These are phyloP conservation scores for Neoniphon sammara DNA, from an alignment of 2,797 vertebrate genomes.

Conservation along the genomic window DNA sequence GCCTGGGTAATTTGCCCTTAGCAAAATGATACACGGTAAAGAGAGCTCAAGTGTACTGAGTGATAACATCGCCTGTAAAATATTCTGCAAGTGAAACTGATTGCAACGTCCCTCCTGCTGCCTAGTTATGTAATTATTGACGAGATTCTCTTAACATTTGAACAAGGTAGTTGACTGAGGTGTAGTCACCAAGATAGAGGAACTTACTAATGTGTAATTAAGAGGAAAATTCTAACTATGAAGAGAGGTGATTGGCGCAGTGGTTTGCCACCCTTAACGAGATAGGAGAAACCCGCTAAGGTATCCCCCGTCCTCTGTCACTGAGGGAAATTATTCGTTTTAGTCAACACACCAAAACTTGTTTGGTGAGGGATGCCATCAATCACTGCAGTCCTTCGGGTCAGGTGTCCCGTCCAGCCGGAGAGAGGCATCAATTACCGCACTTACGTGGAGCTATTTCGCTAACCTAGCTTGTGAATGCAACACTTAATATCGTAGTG, in stretches of 20 bases:
- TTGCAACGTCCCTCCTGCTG: not conserved
- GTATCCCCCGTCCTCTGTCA: not conserved
- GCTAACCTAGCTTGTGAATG: conserved; percentile 2
- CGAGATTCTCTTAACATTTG: no score
- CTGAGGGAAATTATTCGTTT: not conserved
- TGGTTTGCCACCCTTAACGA: not conserved
- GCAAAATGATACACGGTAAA: conserved; percentile 2
- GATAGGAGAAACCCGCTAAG: not conserved
- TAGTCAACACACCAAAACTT: not conserved
- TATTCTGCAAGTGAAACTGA: not conserved
- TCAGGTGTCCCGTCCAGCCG: conserved; percentile 10
- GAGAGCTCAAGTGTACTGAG: not conserved
- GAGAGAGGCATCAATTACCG: not conserved
- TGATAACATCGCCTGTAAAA: not conserved
- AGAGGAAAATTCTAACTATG: no score
- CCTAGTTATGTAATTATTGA: no score
- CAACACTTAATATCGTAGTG: not conserved
- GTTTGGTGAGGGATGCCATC: conserved; percentile 3
- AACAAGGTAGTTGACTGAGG: not conserved
- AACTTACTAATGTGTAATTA: not conserved
- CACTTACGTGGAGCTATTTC: not conserved
- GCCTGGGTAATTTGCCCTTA: not conserved
- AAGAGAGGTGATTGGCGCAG: not conserved
- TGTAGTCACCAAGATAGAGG: not conserved
- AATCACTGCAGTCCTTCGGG: conserved; percentile 35